phyloP scores from a whole-genome alignment of 2,113 vertebrate species.

The Sceloporus tristichus region DNA sequence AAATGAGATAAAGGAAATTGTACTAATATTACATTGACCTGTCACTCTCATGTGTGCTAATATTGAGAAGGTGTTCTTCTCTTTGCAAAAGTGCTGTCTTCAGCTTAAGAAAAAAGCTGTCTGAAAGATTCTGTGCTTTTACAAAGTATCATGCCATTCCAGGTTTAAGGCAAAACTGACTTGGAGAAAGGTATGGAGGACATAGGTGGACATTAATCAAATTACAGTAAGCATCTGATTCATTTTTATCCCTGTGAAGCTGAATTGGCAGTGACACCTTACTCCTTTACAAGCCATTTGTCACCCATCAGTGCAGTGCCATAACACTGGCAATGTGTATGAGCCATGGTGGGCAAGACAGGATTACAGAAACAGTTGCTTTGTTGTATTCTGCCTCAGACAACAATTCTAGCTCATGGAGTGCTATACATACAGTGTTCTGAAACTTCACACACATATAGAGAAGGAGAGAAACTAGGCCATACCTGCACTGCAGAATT shows the following conservation, averaged over 20 bases:
- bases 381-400: too few relatives aligned
- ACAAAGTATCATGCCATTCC: not conserved
- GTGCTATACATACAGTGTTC: not conserved
- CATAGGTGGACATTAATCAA: not conserved
- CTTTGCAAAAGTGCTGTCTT: not conserved
- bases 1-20: not conserved
- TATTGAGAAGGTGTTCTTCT: not conserved
- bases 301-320: not conserved
- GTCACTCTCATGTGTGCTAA: not conserved
- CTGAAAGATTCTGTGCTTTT: not conserved
- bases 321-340: not conserved
- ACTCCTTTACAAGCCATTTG: not conserved
- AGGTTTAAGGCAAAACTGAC: not conserved
- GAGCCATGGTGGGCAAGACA: not conserved
- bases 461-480: not conserved
- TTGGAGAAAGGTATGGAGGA: not conserved
- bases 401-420: not conserved
- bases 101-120: not conserved
- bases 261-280: not conserved
- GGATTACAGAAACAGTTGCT: not conserved
- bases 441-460: not conserved
- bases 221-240: not conserved
- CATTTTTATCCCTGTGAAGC: constrained; percentile 5
- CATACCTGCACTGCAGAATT: too few relatives aligned
- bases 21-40: not conserved